A percentile compares a stretch with the other conserved stretches of the same genome.
These are phyloP conservation scores for Molossus alvarezi DNA, from an alignment of 2,797 vertebrate species.

Conservation along the genomic window DNA sequence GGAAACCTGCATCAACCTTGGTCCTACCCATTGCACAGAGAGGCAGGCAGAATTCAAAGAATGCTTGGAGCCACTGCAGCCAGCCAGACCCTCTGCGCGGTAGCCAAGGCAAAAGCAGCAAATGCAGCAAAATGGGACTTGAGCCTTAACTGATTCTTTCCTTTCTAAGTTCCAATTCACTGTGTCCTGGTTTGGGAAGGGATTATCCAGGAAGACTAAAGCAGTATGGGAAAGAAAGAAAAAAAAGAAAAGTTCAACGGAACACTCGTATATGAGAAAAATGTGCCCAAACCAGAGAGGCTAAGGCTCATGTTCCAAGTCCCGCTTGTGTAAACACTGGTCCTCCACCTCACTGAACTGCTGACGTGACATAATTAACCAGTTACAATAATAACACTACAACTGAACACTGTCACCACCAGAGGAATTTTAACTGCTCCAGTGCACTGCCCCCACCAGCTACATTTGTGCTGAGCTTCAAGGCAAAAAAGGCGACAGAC, in stretches of 20 bases:
- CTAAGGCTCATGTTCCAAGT: not conserved
- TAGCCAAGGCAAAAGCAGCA: not conserved
- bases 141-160: not conserved
- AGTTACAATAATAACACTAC: conserved; percentile 71
- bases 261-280: conserved; percentile 61
- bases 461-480: conserved; percentile 45
- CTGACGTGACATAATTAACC: conserved; percentile 64
- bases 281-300: conserved; percentile 43
- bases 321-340: conserved; percentile 2
- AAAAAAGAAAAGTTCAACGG: not conserved
- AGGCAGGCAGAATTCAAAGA: not conserved
- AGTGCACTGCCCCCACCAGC: conserved; percentile 63
- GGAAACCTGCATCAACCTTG: not conserved
- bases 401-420: conserved; percentile 56
- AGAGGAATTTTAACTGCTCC: conserved; percentile 73
- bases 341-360: conserved; percentile 45
- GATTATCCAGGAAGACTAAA: conserved; percentile 29
- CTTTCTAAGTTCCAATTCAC: not conserved
- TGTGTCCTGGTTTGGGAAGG: not conserved
- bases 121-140: not conserved
- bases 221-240: not conserved
- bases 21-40: not conserved
- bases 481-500: conserved; percentile 69
- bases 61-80: not conserved
- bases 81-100: not conserved